Percentiles rank a stretch among this genome's conserved stretches.
Evolutionary conservation across 2,888 invertebrate species (phyloP).

Genomic region (Arctia plantaginis): DNA sequence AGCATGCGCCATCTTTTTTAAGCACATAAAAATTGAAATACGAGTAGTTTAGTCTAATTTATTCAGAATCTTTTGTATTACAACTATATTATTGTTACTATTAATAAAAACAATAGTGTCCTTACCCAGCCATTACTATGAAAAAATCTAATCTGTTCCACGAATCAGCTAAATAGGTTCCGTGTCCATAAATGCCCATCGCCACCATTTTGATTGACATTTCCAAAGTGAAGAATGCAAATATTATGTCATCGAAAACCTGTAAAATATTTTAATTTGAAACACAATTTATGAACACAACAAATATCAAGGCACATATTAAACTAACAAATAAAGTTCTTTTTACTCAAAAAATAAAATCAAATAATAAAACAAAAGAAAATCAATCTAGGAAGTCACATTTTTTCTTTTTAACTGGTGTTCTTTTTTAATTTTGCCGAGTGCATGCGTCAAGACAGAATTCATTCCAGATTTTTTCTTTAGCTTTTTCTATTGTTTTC

Average conservation of each 20-base stretch:
- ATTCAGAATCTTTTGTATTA: background rate
- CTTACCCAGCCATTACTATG: constrained; percentile 97
- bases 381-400: constrained; percentile 25
- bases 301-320: constrained; percentile 18
- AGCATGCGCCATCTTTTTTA: background rate
- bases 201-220: constrained; percentile 99
- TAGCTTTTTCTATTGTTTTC: constrained; percentile 20
- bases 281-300: background rate
- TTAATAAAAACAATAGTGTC: background rate
- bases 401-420: constrained; percentile 32
- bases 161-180: constrained; percentile 98
- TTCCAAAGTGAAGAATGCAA: constrained; percentile 98
- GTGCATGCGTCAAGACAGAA: constrained; percentile 32
- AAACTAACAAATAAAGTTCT: constrained; percentile 31
- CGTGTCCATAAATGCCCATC: constrained; percentile 97
- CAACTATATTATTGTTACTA: background rate
- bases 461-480: constrained; percentile 22
- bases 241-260: constrained; percentile 99
- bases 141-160: constrained; percentile 99
- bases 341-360: constrained; percentile 29
- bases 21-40: background rate
- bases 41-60: background rate
- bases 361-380: constrained; percentile 41
- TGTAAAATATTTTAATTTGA: constrained; percentile 71
- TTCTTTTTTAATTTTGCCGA: constrained; percentile 35